These are phyloP conservation scores for Eleginops maclovinus DNA, from an alignment of 2,113 vertebrate genomes.

Conservation along the genomic window DNA sequence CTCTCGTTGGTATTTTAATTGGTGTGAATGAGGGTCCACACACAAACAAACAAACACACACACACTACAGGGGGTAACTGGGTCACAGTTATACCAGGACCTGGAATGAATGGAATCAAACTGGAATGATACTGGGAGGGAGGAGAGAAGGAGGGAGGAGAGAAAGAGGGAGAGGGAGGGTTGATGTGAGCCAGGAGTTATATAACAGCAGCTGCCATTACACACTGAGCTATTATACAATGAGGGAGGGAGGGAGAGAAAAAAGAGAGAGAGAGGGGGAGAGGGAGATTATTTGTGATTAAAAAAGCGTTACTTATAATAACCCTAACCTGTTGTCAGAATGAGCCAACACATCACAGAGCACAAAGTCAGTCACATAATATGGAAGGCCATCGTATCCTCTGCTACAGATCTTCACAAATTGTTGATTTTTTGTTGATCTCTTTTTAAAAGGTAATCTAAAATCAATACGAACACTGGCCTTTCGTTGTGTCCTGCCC, in stretches of 20 bases:
- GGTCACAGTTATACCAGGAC: slow-evolving; percentile 41
- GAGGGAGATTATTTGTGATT: no score
- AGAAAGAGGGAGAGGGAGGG: background rate
- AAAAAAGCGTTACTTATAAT: no score
- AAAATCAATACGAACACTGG: no score
- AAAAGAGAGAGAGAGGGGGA: no score
- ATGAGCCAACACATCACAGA: no score
- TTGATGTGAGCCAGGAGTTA: slow-evolving; percentile 14
- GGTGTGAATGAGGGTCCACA: background rate
- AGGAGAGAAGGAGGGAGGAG: background rate
- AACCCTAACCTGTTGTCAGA: no score
- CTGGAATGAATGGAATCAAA: slow-evolving; percentile 54
- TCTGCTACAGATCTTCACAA: no score
- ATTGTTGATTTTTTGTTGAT: no score
- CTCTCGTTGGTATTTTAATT: slow-evolving; percentile 31
- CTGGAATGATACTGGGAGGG: slow-evolving; percentile 18
- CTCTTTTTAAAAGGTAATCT: no score
- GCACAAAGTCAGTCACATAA: no score
- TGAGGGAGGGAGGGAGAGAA: background rate
- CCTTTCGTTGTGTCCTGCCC: no score
- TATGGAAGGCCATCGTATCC: no score
- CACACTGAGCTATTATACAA: slow-evolving; percentile 17
- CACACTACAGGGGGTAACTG: slow-evolving; percentile 17
- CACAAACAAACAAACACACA: slow-evolving; percentile 4
- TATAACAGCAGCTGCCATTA: slow-evolving; percentile 10